These are phyloP conservation scores for Nanorana parkeri DNA, from an alignment of 2,113 vertebrate genomes.

Conservation along the genomic window DNA sequence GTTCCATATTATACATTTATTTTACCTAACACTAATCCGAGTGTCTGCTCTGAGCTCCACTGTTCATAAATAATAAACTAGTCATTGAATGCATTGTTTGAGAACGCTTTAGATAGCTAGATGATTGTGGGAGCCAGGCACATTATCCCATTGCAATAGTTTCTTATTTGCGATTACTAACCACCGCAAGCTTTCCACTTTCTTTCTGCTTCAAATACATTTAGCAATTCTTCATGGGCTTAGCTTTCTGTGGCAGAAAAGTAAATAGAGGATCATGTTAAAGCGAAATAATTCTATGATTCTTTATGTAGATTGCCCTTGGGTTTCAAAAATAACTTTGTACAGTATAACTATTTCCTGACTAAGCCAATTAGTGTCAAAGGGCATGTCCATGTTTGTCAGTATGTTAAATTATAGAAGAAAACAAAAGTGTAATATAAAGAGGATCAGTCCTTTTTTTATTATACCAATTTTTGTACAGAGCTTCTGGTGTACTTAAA, in stretches of 20 bases:
- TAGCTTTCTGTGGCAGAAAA: not conserved
- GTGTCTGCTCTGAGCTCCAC: constrained; percentile 60
- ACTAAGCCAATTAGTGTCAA: too few relatives aligned
- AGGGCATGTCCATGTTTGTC: too few relatives aligned
- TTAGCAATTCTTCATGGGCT: not conserved
- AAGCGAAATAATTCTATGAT: not conserved
- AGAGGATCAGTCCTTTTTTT: too few relatives aligned
- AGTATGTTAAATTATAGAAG: too few relatives aligned
- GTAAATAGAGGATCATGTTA: not conserved
- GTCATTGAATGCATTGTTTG: constrained; percentile 58
- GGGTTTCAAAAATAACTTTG: too few relatives aligned
- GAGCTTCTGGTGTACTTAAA: too few relatives aligned
- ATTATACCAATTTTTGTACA: too few relatives aligned
- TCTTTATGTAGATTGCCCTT: not conserved
- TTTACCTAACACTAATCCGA: constrained; percentile 62
- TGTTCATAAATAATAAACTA: constrained; percentile 64
- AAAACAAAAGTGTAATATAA: too few relatives aligned
- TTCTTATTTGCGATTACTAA: constrained; percentile 34
- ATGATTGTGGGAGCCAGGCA: constrained; percentile 60
- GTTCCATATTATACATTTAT: constrained; percentile 59
- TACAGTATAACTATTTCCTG: too few relatives aligned
- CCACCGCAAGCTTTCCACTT: constrained; percentile 22
- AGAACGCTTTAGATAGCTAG: constrained; percentile 61
- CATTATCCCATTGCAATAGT: constrained; percentile 46
- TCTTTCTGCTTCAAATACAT: constrained; percentile 21